These are phyloP conservation scores for Eupelmus urozonus DNA, from an alignment of 2,888 invertebrate species.

Conservation along the genomic window DNA sequence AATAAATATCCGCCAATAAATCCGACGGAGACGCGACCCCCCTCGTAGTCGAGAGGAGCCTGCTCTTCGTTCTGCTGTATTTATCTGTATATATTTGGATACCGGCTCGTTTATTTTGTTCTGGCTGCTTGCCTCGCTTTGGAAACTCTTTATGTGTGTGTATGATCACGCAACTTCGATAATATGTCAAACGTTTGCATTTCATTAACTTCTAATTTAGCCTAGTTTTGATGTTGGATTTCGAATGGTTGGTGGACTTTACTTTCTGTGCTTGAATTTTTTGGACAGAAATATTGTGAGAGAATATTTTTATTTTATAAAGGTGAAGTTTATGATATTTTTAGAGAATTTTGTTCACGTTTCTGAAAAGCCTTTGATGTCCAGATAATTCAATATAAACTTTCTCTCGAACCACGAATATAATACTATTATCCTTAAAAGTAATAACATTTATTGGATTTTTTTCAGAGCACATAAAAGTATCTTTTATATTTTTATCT, in stretches of 20 bases:
- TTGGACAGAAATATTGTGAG: too few species aligned
- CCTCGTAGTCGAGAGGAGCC: background rate
- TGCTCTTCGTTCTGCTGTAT: constrained; percentile 14
- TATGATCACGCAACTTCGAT: constrained; percentile 58
- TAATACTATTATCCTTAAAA: background rate
- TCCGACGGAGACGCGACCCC: constrained; percentile 41
- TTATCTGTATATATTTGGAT: constrained; percentile 23
- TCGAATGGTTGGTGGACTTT: too few species aligned
- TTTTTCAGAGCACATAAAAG: background rate
- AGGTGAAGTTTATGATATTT: too few species aligned
- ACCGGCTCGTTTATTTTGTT: constrained; percentile 34
- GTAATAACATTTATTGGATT: constrained; percentile 6
- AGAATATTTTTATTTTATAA: too few species aligned
- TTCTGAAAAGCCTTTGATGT: constrained; percentile 12
- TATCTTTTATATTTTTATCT: background rate
- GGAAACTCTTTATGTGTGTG: constrained; percentile 51
- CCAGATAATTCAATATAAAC: constrained; percentile 4
- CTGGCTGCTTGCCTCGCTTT: background rate
- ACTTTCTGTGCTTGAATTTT: too few species aligned
- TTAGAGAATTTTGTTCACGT: too few species aligned
- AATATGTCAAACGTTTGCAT: constrained; percentile 66
- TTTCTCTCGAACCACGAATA: background rate
- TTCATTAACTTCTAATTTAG: constrained; percentile 68
- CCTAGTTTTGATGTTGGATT: constrained; percentile 29
- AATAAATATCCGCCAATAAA: constrained; percentile 71